A percentile compares a stretch with the other conserved stretches of the same genome.
Conservation (phyloP, 1,140 invertebrate genomes). For the Euura saliciscinereae region DNA sequence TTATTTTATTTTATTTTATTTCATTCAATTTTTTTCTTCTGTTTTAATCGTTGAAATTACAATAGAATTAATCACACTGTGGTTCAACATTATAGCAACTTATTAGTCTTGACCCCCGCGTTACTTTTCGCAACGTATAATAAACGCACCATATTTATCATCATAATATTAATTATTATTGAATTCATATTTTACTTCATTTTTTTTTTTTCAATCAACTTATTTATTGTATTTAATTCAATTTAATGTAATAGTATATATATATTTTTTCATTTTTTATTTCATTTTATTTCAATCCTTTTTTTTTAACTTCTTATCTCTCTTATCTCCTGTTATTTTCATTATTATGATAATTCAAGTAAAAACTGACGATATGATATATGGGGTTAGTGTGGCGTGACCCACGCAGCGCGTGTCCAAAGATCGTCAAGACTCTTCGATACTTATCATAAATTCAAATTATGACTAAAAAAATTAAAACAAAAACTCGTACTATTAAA, state of each 20-base stretch:
- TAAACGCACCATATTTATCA: conserved; percentile 18
- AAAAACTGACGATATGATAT: conserved; percentile 54
- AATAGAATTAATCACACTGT: conserved; percentile 26
- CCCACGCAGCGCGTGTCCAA: background rate
- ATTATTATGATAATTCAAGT: conserved; percentile 47
- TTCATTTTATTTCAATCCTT: background rate
- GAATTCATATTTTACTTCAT: conserved; percentile 10
- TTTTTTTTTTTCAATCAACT: conserved; percentile 7
- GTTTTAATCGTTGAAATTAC: conserved; percentile 9
- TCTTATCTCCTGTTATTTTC: background rate
- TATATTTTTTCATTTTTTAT: background rate
- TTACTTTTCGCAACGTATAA: background rate
- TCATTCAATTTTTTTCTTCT: background rate
- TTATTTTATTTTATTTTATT: conserved; percentile 3
- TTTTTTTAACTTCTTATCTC: background rate
- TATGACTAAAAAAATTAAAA: too few relatives aligned
- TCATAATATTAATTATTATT: conserved; percentile 27
- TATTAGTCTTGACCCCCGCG: conserved; percentile 13
- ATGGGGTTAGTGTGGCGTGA: conserved; percentile 22
- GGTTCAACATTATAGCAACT: conserved; percentile 21
- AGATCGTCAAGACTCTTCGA: too few relatives aligned
- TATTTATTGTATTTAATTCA: conserved; percentile 32
- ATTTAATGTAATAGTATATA: conserved; percentile 15
- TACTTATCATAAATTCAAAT: too few relatives aligned
- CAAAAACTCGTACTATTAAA: too few relatives aligned